Evolutionary conservation across 1,140 invertebrate species (phyloP), one percentile per base, ranked within the genome.

Genomic region (Nomia melanderi): DNA sequence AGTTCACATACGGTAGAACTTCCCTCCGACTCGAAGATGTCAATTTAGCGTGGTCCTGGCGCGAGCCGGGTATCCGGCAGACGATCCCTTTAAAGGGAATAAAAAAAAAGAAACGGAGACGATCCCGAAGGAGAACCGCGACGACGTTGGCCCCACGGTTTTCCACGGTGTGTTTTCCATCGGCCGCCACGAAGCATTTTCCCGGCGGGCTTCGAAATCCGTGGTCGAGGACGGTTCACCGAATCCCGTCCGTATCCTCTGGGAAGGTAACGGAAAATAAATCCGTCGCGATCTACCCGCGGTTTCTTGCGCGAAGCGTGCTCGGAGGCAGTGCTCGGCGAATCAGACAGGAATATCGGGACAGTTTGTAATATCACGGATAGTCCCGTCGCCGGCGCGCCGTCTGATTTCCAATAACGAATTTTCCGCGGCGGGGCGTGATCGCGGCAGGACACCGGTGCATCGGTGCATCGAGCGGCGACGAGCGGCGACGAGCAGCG

Each of bases 321-420:
- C 14, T 25, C 36, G 36, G 4, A 11, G 53, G 23, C n/a, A 12
- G 39, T 27, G 63, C 23, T 23, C n/a, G 29, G 25, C 5, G n/a
- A 29, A n/a, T 20, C 29, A 39, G 17, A 25, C 29, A 25, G 17
- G 33, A 36, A 8, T 41, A 11, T 29, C 54, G 27, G 20, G 14
- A 39, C 65, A 7, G 5, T 25, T 20, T 27, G 27, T 65, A 70
- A 72, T 72, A 64, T 62, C 81, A 63, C 31, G 54, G 73, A 73
- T 59, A 64, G 77, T 69, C 82, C 65, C 12, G 17, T 5, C 33
- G 11, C 17, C 9, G n/a, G n/a, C n/a, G n/a, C n/a, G 1, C 33
- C 25, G 36, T 27, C 33, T 77, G 74, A 82, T 82, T 81, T 67
- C 63, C 74, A 17, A 82, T 83, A 82, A 82, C 63, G 57, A 78